phyloP scores from a whole-genome alignment of 2,113 vertebrate genomes.

The Lophura nycthemera region DNA sequence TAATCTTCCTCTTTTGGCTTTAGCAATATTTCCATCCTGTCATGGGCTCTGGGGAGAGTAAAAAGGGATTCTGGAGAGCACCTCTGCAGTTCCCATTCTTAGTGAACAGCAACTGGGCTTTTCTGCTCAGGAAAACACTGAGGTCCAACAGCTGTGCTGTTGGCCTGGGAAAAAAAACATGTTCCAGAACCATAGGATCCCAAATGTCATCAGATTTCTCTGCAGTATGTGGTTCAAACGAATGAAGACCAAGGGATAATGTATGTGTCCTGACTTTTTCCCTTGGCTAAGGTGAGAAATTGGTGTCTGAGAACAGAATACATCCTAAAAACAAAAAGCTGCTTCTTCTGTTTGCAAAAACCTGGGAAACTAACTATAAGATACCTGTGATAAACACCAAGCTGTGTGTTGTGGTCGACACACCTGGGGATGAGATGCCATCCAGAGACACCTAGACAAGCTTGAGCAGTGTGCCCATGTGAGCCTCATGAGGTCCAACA shows the following conservation, averaged over 20 bases:
- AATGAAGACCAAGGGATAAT: background rate
- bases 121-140: background rate
- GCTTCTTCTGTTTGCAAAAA: background rate
- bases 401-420: background rate
- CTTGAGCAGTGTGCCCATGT: background rate
- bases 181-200: background rate
- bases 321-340: fast-evolving
- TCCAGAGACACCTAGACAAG: background rate
- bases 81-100: background rate
- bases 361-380: background rate
- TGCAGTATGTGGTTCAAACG: fast-evolving
- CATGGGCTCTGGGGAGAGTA: background rate
- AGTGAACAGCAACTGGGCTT: background rate
- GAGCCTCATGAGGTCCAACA: background rate
- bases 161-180: background rate
- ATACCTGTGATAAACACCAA: background rate
- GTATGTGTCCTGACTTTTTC: background rate
- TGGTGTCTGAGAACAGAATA: background rate
- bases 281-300: background rate
- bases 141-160: background rate
- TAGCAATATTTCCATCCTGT: background rate
- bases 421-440: background rate
- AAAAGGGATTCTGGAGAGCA: background rate
- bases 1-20: constrained; percentile 4
- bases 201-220: background rate